phyloP scores from a whole-genome alignment of 2,113 vertebrate genomes.

The Malaclemys terrapin region DNA sequence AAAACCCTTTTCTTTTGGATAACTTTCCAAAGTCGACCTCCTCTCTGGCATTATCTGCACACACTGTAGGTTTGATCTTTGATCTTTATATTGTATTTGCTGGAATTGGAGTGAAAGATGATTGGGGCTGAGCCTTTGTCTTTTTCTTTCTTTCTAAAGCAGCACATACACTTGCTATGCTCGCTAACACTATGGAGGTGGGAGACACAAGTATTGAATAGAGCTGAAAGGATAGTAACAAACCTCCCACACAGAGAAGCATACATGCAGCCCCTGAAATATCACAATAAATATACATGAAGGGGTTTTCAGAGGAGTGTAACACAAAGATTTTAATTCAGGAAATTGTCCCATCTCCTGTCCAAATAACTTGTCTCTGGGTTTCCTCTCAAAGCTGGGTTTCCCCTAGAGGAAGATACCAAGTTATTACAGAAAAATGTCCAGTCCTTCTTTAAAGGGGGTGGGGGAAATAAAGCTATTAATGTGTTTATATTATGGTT shows the following conservation, averaged over 20 bases:
- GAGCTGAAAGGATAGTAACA: background rate
- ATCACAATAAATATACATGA: background rate
- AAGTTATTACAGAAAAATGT: background rate
- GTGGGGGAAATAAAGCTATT: background rate
- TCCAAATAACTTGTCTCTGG: background rate
- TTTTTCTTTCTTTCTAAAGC: background rate
- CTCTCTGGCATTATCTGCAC: background rate
- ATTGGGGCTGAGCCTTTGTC: background rate
- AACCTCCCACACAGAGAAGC: background rate
- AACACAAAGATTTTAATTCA: background rate
- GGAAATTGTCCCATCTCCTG: background rate
- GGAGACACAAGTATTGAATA: background rate
- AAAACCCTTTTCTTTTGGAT: background rate
- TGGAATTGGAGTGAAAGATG: background rate
- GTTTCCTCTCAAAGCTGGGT: background rate
- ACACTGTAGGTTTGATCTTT: background rate
- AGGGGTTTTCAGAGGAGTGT: background rate
- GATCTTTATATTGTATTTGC: accelerated
- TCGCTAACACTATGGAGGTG: background rate
- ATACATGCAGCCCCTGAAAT: background rate
- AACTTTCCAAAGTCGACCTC: background rate
- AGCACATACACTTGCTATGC: background rate
- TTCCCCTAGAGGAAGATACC: background rate
- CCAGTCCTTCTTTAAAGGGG: background rate
- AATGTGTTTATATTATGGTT: background rate